Percentiles rank a stretch among this genome's conserved stretches.
Evolutionary conservation across 1,140 invertebrate species (phyloP).

Genomic region (Drosophila sturtevanti): DNA sequence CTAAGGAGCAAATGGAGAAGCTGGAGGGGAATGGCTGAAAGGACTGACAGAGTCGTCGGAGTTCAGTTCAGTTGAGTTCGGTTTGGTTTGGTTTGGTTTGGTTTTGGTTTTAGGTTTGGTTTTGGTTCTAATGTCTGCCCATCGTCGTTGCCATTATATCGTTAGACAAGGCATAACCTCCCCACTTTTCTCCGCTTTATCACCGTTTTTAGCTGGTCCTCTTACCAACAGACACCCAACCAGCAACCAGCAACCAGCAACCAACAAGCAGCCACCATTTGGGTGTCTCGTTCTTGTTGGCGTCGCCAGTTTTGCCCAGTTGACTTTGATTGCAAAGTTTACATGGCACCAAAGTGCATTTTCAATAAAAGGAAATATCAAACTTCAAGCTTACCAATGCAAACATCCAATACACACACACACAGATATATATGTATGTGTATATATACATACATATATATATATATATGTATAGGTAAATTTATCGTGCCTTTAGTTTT

Average conservation of each 20-base stretch:
- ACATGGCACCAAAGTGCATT: conserved; percentile 80
- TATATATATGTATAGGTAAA: conserved; percentile 39
- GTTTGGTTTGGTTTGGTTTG: not conserved
- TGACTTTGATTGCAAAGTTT: conserved; percentile 79
- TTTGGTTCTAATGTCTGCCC: conserved; percentile 68
- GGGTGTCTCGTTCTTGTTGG: conserved; percentile 46
- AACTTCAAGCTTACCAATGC: conserved; percentile 58
- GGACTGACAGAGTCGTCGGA: conserved; percentile 7
- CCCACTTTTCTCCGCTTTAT: conserved; percentile 16
- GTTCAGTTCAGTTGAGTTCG: conserved; percentile 13
- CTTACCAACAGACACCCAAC: not conserved
- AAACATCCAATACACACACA: conserved; percentile 33
- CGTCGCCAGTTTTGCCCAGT: conserved; percentile 48
- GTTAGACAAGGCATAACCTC: conserved; percentile 66
- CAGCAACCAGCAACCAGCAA: not conserved
- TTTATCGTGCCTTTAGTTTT: conserved; percentile 70
- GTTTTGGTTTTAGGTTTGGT: conserved; percentile 2
- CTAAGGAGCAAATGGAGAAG: conserved; percentile 34
- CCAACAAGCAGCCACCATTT: conserved; percentile 7
- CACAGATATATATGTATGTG: conserved; percentile 22
- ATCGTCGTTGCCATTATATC: conserved; percentile 77
- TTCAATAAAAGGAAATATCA: conserved; percentile 80
- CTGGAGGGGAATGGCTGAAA: conserved; percentile 21
- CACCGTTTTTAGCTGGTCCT: not conserved
- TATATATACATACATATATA: conserved; percentile 6